Evolutionary conservation across 2,888 invertebrate genomes (phyloP).

Genomic region (Desoria tigrina): DNA sequence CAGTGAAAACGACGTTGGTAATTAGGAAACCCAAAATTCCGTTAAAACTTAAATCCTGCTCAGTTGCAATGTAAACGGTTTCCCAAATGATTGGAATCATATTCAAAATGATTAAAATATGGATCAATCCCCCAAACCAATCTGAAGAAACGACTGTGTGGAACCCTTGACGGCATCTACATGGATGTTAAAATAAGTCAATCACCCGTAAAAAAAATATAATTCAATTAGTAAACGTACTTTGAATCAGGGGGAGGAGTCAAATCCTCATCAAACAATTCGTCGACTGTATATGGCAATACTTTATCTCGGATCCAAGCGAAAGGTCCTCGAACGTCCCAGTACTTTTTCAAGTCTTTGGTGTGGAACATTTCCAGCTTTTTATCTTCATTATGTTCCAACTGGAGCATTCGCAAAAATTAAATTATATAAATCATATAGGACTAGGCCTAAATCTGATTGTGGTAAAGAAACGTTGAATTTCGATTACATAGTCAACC

Average conservation of each 20-base stretch:
- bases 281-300: slow-evolving; percentile 17
- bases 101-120: slow-evolving; percentile 48
- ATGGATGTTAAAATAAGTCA: no score
- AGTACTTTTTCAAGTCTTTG: slow-evolving; percentile 39
- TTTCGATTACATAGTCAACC: no score
- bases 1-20: slow-evolving; percentile 31
- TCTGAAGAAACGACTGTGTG: slow-evolving; percentile 46
- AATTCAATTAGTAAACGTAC: neutral
- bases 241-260: neutral
- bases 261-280: neutral
- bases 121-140: slow-evolving; percentile 58
- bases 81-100: slow-evolving; percentile 55
- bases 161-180: no score
- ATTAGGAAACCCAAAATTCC: slow-evolving; percentile 29
- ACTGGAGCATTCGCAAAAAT: no score
- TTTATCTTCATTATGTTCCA: slow-evolving; percentile 62
- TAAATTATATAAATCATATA: no score
- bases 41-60: slow-evolving; percentile 6
- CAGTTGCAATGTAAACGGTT: slow-evolving; percentile 54
- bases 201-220: slow-evolving; percentile 1
- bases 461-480: no score
- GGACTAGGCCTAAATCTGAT: no score
- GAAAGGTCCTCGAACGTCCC: slow-evolving; percentile 31
- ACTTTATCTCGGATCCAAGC: slow-evolving; percentile 18
- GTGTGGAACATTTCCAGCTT: slow-evolving; percentile 38